Percentiles rank a stretch among this genome's conserved stretches.
Evolutionary conservation across 2,888 invertebrate species (phyloP).

Genomic region (Chelonus formosanus): DNA sequence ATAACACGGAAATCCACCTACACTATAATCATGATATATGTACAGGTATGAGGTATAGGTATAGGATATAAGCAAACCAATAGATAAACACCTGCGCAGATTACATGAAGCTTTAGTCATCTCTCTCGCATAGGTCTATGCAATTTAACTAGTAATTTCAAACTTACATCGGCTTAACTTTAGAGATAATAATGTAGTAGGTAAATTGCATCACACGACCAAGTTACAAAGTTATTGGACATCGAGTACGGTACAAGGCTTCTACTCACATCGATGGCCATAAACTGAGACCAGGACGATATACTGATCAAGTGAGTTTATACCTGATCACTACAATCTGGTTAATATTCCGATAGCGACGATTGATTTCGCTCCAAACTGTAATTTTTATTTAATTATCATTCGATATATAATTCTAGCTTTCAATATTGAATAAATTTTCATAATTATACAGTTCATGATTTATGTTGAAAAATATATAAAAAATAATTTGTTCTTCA

Average conservation of each 20-base stretch:
- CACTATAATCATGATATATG: constrained; percentile 1
- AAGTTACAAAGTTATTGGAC: constrained; percentile 58
- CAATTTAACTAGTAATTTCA: constrained; percentile 64
- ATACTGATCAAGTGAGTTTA: constrained; percentile 2
- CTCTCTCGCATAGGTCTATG: constrained; percentile 54
- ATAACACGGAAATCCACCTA: constrained; percentile 8
- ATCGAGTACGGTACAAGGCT: constrained; percentile 35
- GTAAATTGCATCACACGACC: constrained; percentile 62
- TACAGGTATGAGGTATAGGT: background rate
- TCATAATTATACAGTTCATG: background rate
- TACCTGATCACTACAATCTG: constrained; percentile 8
- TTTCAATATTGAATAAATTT: constrained; percentile 1
- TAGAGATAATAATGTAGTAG: constrained; percentile 60
- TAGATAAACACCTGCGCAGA: constrained; percentile 62
- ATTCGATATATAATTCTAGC: constrained; percentile 13
- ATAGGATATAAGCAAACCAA: constrained; percentile 41
- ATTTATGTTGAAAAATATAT: background rate
- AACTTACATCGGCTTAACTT: constrained; percentile 63
- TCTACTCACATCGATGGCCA: constrained; percentile 6
- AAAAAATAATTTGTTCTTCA: background rate
- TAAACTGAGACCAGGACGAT: background rate
- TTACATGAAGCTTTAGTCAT: constrained; percentile 54
- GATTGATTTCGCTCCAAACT: constrained; percentile 17
- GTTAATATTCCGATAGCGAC: constrained; percentile 19
- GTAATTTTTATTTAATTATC: constrained; percentile 5